Base-by-base conservation (phyloP, 2,888 invertebrate genomes). In the Athetis lepigone region DNA sequence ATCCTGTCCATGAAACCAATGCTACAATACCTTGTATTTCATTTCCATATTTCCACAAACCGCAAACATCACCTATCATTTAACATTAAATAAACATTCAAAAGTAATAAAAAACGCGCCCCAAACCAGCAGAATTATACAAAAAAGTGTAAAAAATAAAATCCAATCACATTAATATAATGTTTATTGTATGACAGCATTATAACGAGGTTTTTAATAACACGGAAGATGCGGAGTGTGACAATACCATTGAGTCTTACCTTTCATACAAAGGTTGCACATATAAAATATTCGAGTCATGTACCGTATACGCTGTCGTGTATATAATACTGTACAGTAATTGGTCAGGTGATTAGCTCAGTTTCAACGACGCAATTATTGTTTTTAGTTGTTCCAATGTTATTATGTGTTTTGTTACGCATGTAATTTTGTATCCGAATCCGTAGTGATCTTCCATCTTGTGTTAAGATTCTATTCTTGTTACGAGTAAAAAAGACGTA, bases 291-390 rank as follows among this genome's bases (percentile, higher is more conserved):
- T 85, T 85, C 87, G 65, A 82, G 81, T 80, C 87, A 83, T 82
- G 84, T 81, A 55, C 73, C 43, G 39, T 65, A 63, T 78, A 80
- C 69, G 76, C 81, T 82, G 75, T 77, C 78, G 79, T 81, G 75
- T 79, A 80, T 77, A 82, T 82, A 80, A 77, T 59, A 75, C 70
- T 75, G 70, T 70, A 79, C 77, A 75, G 74, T 86, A 85, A 87
- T 85, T 86, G 85, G 81, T 77, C 73, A 77, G 66, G 78, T 81
- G 83, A 86, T 87, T 85, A 83, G 81, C 78, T 83, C 74, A 73
- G 79, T 80, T 83, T 80, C 73, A 83, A 84, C 81, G 74, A 79
- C 84, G 79, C 79, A 81, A 85, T 82, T 77, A 75, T 76, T 68
- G 65, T 75, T 76, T 74, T 79, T 81, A 63, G 63, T 73, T 61